A percentile compares a stretch with the other conserved stretches of the same genome.
phyloP scores from a whole-genome alignment of 2,797 vertebrate genomes.

The Tenualosa ilisha region DNA sequence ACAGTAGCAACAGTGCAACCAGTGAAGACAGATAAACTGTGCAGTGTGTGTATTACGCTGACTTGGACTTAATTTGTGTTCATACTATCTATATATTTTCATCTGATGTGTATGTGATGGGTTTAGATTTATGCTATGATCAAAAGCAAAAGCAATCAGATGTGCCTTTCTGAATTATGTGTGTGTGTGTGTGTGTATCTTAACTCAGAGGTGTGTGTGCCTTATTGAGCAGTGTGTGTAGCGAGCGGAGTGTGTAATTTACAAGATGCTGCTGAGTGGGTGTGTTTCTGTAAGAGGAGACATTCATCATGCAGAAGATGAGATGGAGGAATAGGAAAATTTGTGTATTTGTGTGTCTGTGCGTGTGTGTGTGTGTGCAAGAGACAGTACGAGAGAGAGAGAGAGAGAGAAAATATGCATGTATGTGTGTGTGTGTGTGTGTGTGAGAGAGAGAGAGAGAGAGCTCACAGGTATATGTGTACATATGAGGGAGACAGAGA shows the following conservation, averaged over 20 bases:
- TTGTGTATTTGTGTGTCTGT: neutral
- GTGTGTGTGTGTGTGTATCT: neutral
- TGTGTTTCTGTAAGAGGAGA: neutral
- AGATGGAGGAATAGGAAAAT: neutral
- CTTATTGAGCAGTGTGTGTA: too few relatives aligned
- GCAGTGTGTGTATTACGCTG: neutral
- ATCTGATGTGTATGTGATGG: constrained; percentile 11
- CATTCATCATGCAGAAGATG: neutral
- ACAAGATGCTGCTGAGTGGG: neutral
- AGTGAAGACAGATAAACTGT: too few relatives aligned
- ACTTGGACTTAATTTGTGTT: neutral
- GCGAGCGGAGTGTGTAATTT: neutral
- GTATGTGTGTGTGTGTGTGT: neutral
- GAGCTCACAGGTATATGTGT: neutral
- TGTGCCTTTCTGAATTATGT: neutral
- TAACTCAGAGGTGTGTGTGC: neutral
- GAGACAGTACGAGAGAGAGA: neutral
- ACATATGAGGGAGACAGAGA: neutral
- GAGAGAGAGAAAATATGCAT: neutral
- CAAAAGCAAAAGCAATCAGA: neutral
- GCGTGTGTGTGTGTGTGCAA: neutral
- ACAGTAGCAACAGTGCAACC: too few relatives aligned
- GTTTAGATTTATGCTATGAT: neutral
- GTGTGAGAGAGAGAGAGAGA: neutral
- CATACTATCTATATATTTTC: neutral